Evolutionary conservation across 2,113 vertebrate genomes (phyloP).

Genomic region (Poeciliopsis prolifica): DNA sequence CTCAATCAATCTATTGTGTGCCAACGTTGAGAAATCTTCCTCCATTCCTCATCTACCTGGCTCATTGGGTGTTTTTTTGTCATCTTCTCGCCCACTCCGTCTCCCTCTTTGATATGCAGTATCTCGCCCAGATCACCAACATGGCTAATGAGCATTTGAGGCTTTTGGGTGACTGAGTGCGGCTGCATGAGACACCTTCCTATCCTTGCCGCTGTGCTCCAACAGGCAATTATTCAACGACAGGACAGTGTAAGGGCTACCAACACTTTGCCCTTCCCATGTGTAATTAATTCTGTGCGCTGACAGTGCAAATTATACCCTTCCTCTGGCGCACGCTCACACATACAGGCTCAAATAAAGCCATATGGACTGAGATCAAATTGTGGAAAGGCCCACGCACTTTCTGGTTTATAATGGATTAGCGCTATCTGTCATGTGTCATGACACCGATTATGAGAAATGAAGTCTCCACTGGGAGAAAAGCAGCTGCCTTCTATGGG

Average conservation of each 20-base stretch:
- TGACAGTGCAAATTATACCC: conserved; percentile 29
- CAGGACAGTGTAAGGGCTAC: conserved; percentile 34
- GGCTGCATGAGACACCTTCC: conserved; percentile 9
- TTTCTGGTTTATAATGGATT: conserved; percentile 27
- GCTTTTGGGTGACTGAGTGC: conserved; percentile 31
- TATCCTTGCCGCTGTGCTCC: conserved; percentile 14
- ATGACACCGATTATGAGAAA: conserved; percentile 21
- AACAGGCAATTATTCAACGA: conserved; percentile 53
- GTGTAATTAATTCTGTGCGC: conserved; percentile 50
- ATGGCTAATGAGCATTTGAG: conserved; percentile 48
- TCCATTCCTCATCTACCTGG: not conserved
- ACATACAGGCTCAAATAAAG: conserved; percentile 22
- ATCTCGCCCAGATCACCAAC: conserved; percentile 10
- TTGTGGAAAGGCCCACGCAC: not conserved
- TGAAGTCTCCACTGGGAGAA: conserved; percentile 9
- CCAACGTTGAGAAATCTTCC: too few species aligned
- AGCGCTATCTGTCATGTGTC: conserved; percentile 26
- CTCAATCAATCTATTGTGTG: too few species aligned
- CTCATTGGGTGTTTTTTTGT: conserved; percentile 5
- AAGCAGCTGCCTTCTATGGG: not conserved
- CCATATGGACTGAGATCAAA: conserved; percentile 16
- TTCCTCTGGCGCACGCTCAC: conserved; percentile 8
- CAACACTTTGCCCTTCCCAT: conserved; percentile 28
- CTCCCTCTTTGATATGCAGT: conserved; percentile 34
- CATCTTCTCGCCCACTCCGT: not conserved